phyloP scores from a whole-genome alignment of 2,888 invertebrate genomes.

The Spisula subtruncata region DNA sequence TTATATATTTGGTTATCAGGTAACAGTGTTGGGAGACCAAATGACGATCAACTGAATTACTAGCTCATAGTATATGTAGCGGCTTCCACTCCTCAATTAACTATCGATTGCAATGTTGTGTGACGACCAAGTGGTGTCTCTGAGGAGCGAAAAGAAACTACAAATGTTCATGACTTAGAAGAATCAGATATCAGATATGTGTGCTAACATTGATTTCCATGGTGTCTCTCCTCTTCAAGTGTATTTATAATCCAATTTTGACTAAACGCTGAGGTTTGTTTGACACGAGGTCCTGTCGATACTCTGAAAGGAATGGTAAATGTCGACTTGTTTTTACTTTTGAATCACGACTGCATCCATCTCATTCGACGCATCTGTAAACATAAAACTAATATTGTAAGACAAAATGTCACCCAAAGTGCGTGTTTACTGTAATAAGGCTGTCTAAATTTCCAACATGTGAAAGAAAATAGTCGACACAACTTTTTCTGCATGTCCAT shows the following conservation, averaged over 20 bases:
- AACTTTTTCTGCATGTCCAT: not conserved
- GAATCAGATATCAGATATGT: not conserved
- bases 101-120: not conserved
- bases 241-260: not conserved
- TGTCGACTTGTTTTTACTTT: not conserved
- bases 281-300: not conserved
- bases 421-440: not conserved
- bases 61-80: not conserved
- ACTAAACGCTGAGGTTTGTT: not conserved
- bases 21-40: not conserved
- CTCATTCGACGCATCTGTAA: not conserved
- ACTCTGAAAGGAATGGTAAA: not conserved
- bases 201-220: not conserved
- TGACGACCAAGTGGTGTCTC: conserved; percentile 6
- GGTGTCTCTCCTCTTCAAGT: not conserved
- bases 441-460: not conserved
- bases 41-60: not conserved
- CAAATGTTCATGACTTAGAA: not conserved
- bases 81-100: not conserved
- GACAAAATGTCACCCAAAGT: not conserved
- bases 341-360: not conserved
- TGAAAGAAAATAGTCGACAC: not conserved
- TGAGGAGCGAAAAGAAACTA: not conserved
- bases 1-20: not conserved
- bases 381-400: not conserved